phyloP scores from a whole-genome alignment of 2,888 invertebrate species.

The Crocallis elinguaria region DNA sequence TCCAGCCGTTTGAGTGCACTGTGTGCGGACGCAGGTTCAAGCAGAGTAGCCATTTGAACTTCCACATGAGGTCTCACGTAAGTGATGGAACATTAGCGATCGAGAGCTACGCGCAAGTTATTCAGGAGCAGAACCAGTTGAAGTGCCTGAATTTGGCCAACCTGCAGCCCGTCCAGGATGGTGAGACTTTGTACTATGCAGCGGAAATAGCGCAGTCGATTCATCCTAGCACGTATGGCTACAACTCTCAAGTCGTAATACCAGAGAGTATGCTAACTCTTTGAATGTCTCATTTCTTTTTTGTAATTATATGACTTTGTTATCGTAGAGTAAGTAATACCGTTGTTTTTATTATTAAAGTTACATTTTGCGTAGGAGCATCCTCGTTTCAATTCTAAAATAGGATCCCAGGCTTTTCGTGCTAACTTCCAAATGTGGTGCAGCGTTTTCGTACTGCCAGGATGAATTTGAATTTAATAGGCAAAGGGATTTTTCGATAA shows the following conservation, averaged over 20 bases:
- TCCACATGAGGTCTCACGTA: slow-evolving; percentile 75
- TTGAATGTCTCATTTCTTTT: background rate
- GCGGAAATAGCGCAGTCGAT: slow-evolving; percentile 58
- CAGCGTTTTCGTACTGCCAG: too few species aligned
- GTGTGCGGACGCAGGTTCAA: slow-evolving; percentile 74
- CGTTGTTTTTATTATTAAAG: background rate
- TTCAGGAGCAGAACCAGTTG: slow-evolving; percentile 52
- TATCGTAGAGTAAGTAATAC: background rate
- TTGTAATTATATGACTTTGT: background rate
- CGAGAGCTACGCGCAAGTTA: slow-evolving; percentile 56
- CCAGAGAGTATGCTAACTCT: slow-evolving; percentile 1
- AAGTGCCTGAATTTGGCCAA: slow-evolving; percentile 68
- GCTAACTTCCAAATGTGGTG: too few species aligned
- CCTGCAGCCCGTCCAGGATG: slow-evolving; percentile 68
- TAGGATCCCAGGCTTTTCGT: too few species aligned
- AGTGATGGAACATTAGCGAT: slow-evolving; percentile 52
- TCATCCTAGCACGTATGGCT: slow-evolving; percentile 12
- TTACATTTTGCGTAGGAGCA: too few species aligned
- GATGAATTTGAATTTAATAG: too few species aligned
- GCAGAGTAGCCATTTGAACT: slow-evolving; percentile 78
- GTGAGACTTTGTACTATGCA: slow-evolving; percentile 72
- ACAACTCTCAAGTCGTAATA: slow-evolving; percentile 10
- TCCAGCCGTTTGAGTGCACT: slow-evolving; percentile 76
- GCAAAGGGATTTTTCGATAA: too few species aligned
- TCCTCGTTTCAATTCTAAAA: too few species aligned